Evolutionary conservation across 2,113 vertebrate genomes (phyloP).

Genomic region (Python bivittatus): DNA sequence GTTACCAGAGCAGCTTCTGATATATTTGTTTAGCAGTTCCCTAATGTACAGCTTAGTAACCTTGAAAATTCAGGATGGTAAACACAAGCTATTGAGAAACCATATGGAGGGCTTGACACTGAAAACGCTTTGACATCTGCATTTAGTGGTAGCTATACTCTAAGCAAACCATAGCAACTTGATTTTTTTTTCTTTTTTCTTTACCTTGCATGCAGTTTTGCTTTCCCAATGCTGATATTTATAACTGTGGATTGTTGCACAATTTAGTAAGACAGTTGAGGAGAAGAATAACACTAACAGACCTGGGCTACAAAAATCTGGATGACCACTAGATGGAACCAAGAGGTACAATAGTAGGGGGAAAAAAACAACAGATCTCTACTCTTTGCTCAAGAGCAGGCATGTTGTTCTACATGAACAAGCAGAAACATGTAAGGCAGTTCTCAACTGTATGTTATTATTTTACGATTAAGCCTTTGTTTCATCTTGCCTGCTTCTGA

Average conservation of each 20-base stretch:
- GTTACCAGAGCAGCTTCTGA: background rate
- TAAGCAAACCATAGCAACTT: slow-evolving; percentile 20
- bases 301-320: background rate
- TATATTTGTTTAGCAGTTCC: slow-evolving; percentile 29
- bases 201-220: slow-evolving; percentile 17
- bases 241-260: background rate
- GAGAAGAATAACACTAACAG: background rate
- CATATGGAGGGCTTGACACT: background rate
- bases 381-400: no score
- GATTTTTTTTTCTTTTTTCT: slow-evolving; percentile 20
- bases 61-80: background rate
- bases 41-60: background rate
- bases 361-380: background rate
- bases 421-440: background rate
- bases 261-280: background rate
- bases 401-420: background rate
- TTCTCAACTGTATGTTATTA: background rate
- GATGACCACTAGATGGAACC: background rate
- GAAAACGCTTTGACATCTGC: slow-evolving; percentile 24
- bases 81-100: background rate
- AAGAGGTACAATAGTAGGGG: background rate
- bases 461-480: background rate
- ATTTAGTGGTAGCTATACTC: slow-evolving; percentile 1
- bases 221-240: slow-evolving; percentile 23
- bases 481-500: background rate